Conservation (phyloP, 2,888 invertebrate genomes). For the Blera fallax region DNA sequence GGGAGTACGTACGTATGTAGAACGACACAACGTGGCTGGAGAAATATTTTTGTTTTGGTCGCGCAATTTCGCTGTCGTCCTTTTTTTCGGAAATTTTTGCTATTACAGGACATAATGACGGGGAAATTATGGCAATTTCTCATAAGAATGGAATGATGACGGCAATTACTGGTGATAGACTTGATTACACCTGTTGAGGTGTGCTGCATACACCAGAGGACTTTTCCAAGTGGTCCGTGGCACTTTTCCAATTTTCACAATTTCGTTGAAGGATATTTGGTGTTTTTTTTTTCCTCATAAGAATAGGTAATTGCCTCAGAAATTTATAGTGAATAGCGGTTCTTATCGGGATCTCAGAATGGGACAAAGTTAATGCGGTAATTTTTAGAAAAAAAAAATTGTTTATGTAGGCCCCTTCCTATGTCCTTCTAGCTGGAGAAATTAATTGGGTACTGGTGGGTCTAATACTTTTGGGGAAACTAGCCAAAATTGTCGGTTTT, state of each 20-base stretch:
- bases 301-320: not conserved
- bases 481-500: too few species aligned
- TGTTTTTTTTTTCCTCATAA: too few species aligned
- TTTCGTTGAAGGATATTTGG: not conserved
- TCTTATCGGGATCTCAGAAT: not conserved
- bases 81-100: slow-evolving; percentile 25
- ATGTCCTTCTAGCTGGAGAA: too few species aligned
- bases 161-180: not conserved
- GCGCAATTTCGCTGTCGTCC: slow-evolving; percentile 22
- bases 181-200: slow-evolving; percentile 38
- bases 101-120: slow-evolving; percentile 29
- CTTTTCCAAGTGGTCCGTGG: not conserved
- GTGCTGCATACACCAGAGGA: not conserved
- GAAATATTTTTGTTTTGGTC: slow-evolving; percentile 38
- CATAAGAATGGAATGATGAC: not conserved
- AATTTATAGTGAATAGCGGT: not conserved
- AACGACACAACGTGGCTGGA: not conserved
- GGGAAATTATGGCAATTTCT: slow-evolving; percentile 43
- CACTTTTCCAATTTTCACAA: not conserved
- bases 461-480: too few species aligned
- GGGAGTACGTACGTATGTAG: not conserved
- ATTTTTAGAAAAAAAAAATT: not conserved
- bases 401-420: not conserved
- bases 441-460: too few species aligned
- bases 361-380: not conserved